Base-by-base conservation (phyloP, 2,797 vertebrate species). In the Centroberyx gerrardi region DNA sequence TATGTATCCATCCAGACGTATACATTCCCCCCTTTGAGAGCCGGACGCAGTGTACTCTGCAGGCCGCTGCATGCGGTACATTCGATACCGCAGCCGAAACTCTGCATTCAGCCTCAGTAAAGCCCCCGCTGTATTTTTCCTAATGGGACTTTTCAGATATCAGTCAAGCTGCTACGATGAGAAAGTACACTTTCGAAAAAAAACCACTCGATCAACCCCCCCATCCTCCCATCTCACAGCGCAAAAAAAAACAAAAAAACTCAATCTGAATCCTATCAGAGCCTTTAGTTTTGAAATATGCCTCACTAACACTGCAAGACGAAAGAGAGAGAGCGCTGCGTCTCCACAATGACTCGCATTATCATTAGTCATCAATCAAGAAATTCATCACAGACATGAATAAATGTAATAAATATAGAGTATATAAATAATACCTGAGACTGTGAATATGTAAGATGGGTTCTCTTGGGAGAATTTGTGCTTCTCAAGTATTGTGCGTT, bases 351-450 rank as follows among this genome's bases (percentile, higher is more conserved):
- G 75, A 91, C 83, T 88, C 63, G 68, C 90, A 90, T 90, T 9
- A 87, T 93, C 88, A 87, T 91, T 88, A 88, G 82, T 89, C 91
- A 92, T 87, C 84, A 81, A 75, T 88, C 86, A 87, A 88, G 68
- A 91, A 83, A 86, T 91, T 80, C 86, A 87, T 90, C 86, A 91
- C 82, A 80, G 85, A 91, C 82, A 87, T 84, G 59, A 84, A 90
- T 91, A 93, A 90, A 92, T 94, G 90, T 92, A 93, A 92, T 89
- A 90, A 93, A 92, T 93, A 93, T 90, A 93, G 91, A 94, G 85
- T 93, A 92, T 93, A 92, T 92, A 92, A 93, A 93, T 92, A 93
- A 94, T 90, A 94, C 93, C 93, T 89, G 92, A 95, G 94, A 95
- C 95, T 94, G 94, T 95, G 94, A 95, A 95, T 92, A 94, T 91